Evolutionary conservation across 2,113 vertebrate species (phyloP).

Genomic region (Mirza zaza): DNA sequence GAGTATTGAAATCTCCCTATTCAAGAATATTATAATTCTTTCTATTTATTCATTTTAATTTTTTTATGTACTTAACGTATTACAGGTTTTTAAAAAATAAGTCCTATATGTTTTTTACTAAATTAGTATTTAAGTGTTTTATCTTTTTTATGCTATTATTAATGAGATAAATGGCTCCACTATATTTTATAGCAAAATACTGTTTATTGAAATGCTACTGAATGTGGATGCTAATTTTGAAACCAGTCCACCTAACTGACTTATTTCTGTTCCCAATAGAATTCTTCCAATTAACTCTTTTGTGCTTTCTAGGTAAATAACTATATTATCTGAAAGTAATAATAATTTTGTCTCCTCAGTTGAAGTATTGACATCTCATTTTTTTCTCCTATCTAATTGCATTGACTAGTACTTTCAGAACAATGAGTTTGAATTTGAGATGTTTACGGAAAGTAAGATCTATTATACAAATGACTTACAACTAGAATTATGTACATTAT

Average conservation of each 20-base stretch:
- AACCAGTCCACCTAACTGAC: background rate
- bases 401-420: background rate
- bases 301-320: background rate
- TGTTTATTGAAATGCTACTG: background rate
- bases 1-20: background rate
- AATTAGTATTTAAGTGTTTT: background rate
- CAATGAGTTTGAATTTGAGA: background rate
- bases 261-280: background rate
- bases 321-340: background rate
- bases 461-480: background rate
- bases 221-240: conserved; percentile 41
- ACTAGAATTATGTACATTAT: background rate
- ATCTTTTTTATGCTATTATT: background rate
- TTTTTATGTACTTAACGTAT: conserved; percentile 13
- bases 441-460: background rate
- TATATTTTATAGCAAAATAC: conserved; percentile 2
- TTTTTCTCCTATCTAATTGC: background rate
- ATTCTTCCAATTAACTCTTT: background rate
- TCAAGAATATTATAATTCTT: background rate
- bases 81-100: background rate
- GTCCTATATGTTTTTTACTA: background rate
- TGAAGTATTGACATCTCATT: background rate
- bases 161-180: background rate
- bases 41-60: background rate
- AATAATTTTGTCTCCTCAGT: background rate